These are phyloP conservation scores for Philereme vetulata DNA, from an alignment of 2,888 invertebrate genomes.

Conservation along the genomic window DNA sequence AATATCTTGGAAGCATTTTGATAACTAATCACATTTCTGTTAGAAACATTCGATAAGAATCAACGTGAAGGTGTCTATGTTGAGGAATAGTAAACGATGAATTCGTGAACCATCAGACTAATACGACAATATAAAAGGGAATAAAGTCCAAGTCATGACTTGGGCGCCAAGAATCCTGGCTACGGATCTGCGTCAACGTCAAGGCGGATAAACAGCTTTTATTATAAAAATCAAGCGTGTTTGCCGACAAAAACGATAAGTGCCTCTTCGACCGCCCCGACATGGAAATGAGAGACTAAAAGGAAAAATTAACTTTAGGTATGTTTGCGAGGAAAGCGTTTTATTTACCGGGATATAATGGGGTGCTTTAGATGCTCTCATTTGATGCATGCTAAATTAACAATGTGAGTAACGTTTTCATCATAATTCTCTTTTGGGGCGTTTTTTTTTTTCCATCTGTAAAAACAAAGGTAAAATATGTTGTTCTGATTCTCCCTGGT, in stretches of 20 bases:
- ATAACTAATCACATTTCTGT: too few relatives aligned
- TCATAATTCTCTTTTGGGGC: neutral
- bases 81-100: too few relatives aligned
- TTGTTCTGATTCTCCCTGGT: too few relatives aligned
- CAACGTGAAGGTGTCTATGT: too few relatives aligned
- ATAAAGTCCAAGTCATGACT: conserved; percentile 12
- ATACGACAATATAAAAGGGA: neutral
- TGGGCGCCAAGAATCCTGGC: conserved; percentile 26
- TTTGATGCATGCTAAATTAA: conserved; percentile 26
- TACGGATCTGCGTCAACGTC: conserved; percentile 46
- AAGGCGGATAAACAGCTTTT: conserved; percentile 60
- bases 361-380: conserved; percentile 22
- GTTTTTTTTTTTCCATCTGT: neutral
- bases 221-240: conserved; percentile 67
- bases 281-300: conserved; percentile 54
- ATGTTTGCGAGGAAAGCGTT: conserved; percentile 41
- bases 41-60: too few relatives aligned
- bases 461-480: neutral
- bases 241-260: conserved; percentile 36
- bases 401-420: conserved; percentile 18
- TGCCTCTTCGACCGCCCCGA: conserved; percentile 52
- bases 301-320: conserved; percentile 53
- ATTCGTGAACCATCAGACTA: too few relatives aligned
- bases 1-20: too few relatives aligned
- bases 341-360: conserved; percentile 40